A percentile compares a stretch with the other conserved stretches of the same genome.
Evolutionary conservation across 2,797 vertebrate species (phyloP).

Genomic region (Pseudochaenichthys georgianus): DNA sequence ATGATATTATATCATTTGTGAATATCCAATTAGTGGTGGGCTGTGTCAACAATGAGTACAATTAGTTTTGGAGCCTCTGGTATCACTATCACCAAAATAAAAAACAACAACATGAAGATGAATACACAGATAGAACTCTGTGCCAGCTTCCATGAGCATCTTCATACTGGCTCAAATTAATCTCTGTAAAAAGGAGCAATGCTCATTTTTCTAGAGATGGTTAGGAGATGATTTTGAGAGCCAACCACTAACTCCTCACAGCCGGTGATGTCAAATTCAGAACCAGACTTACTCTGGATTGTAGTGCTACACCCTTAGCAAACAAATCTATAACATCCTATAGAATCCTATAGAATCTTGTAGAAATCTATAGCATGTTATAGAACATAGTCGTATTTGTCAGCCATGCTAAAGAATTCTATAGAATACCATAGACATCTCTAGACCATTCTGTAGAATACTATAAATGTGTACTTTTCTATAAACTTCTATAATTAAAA

Average conservation of each 20-base stretch:
- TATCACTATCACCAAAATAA: neutral
- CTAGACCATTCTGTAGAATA: too few species aligned
- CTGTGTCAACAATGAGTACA: neutral
- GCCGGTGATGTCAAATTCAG: conserved; percentile 6
- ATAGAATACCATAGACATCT: too few species aligned
- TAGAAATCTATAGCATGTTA: too few species aligned
- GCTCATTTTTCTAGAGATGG: conserved; percentile 19
- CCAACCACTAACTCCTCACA: conserved; percentile 19
- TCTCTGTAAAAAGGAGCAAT: conserved; percentile 10
- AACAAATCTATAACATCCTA: too few species aligned
- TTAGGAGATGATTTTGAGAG: conserved; percentile 19
- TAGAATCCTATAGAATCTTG: too few species aligned
- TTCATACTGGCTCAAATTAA: conserved; percentile 35
- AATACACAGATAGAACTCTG: neutral
- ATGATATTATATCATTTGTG: neutral
- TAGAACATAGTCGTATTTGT: too few species aligned
- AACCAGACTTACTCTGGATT: neutral
- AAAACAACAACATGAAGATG: conserved; percentile 12
- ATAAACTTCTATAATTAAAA: too few species aligned
- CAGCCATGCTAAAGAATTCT: too few species aligned
- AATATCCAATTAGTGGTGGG: neutral
- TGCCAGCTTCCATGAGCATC: neutral
- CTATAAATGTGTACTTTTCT: too few species aligned
- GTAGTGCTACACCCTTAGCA: conserved; percentile 1
- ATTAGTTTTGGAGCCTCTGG: neutral